A percentile compares a stretch with the other conserved stretches of the same genome.
phyloP scores from a whole-genome alignment of 2,797 vertebrate genomes.

The Anas flavirostris region DNA sequence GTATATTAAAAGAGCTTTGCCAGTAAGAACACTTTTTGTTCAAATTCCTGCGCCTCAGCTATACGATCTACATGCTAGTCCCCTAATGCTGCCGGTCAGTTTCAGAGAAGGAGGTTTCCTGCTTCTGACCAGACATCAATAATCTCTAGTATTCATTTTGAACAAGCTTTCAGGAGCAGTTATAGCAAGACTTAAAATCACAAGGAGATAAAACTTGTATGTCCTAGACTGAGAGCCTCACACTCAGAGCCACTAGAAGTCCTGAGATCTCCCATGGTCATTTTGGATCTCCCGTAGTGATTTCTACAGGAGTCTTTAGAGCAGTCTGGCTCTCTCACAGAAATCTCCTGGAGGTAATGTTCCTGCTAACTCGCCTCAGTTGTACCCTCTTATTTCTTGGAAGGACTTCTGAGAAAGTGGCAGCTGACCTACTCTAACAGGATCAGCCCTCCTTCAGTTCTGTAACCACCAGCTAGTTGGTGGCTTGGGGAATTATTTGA shows the following conservation, averaged over 20 bases:
- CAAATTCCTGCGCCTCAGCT: background rate
- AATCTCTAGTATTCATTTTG: background rate
- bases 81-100: background rate
- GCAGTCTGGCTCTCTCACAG: background rate
- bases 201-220: background rate
- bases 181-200: background rate
- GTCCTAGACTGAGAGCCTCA: background rate
- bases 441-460: background rate
- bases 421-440: background rate
- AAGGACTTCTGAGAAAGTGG: background rate
- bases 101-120: background rate
- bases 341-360: background rate
- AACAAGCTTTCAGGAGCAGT: background rate
- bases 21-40: background rate
- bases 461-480: background rate
- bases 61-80: background rate
- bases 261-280: background rate
- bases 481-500: background rate
- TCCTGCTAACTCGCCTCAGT: background rate
- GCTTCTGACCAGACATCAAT: background rate
- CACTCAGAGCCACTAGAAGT: background rate
- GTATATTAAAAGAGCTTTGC: background rate
- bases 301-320: background rate
- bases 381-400: background rate
- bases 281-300: background rate